Evolutionary conservation across 2,888 invertebrate genomes (phyloP), one percentile per base, ranked within the genome.

Genomic region (Erebia epiphron): DNA sequence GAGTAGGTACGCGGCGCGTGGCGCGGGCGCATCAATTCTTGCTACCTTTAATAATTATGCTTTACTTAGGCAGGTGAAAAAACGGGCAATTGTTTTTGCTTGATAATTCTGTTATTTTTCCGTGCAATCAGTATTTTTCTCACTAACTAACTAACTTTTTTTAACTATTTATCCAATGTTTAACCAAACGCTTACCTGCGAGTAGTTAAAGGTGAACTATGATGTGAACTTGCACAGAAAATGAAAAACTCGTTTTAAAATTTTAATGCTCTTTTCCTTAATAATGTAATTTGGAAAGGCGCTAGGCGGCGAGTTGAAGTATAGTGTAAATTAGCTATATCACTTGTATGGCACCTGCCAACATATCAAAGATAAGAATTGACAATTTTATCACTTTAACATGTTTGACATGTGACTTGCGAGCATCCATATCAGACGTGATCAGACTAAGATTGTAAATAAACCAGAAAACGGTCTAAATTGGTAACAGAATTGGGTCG

Each of bases 271-370:
- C 58, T 41, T 35, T 58, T 46, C 49, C 18, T 13, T 57, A n/a
- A 54, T 41, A 35, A 18, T 16, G 35, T 35, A 58, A 70, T 77
- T n/a, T n/a, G n/a, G n/a, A n/a, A n/a, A n/a, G n/a, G n/a, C n/a
- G n/a, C n/a, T n/a, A n/a, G n/a, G n/a, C 73, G 72, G 71, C 69
- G 56, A 60, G 72, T 61, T 68, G 57, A 35, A 35, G 57, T 67
- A 75, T 83, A 80, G 75, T 83, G 80, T 75, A 75, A 76, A 77
- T 79, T 77, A 74, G 73, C 74, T 77, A 73, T 78, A 75, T 79
- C 78, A 79, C 69, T 80, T 75, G 26, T 81, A 75, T 83, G 83
- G 74, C 87, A 89, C 86, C 88, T 92, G 92, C 89, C 92, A 90
- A 87, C 79, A 75, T 87, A 86, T 90, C 89, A 82, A 79, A 65